A percentile compares a stretch with the other conserved stretches of the same genome.
Conservation (phyloP, 2,888 invertebrate species). For the Mesorhabditis belari region DNA sequence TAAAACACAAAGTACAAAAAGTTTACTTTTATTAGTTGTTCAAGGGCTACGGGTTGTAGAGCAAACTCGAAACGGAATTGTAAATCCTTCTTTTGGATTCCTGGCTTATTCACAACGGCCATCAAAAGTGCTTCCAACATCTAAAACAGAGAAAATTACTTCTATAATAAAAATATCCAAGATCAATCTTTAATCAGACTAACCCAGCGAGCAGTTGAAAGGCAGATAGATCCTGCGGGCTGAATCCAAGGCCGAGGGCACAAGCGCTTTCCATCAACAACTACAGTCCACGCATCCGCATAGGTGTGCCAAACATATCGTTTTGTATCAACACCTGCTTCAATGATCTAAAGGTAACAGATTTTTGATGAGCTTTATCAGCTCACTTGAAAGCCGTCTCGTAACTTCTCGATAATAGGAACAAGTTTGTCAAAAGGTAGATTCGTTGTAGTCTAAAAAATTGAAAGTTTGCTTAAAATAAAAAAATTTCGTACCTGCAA, state of each 20-base stretch:
- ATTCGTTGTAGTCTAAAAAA: too few relatives aligned
- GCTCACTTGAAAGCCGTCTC: too few relatives aligned
- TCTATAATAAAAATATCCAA: too few relatives aligned
- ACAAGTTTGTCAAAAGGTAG: too few relatives aligned
- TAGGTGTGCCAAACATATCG: slow-evolving; percentile 30
- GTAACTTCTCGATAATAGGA: too few relatives aligned
- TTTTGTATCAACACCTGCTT: slow-evolving; percentile 36
- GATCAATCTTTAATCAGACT: slow-evolving; percentile 10
- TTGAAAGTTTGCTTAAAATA: too few relatives aligned
- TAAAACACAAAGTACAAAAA: too few relatives aligned
- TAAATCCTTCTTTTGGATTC: slow-evolving; percentile 33
- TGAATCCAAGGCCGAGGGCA: slow-evolving; percentile 42
- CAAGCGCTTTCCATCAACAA: slow-evolving; percentile 9
- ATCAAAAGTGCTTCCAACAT: slow-evolving; percentile 43
- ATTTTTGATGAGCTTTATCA: too few relatives aligned
- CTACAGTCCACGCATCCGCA: slow-evolving; percentile 33
- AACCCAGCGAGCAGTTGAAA: background rate
- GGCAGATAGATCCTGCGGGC: slow-evolving; percentile 25
- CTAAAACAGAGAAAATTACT: slow-evolving; percentile 19
- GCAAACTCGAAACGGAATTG: slow-evolving; percentile 33
- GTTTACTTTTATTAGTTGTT: slow-evolving; percentile 20
- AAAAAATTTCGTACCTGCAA: slow-evolving; percentile 2
- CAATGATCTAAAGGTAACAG: slow-evolving; percentile 16
- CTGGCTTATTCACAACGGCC: slow-evolving; percentile 31
- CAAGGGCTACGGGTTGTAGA: slow-evolving; percentile 34